Base-by-base conservation (phyloP, 2,888 invertebrate genomes). In the Andrena praecox region DNA sequence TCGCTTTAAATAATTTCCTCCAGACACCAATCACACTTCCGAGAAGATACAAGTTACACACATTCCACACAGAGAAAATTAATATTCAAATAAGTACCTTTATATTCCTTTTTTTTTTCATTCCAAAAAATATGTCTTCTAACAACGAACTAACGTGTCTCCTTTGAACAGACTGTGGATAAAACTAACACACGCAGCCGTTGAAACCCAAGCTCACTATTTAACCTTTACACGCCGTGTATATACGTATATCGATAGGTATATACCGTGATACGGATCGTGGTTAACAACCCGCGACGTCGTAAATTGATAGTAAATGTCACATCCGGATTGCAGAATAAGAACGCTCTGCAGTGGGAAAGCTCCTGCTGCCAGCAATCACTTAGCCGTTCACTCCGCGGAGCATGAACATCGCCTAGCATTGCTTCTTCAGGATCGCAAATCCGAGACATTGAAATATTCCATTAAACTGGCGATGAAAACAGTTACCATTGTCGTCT, bases 261-360 rank as follows among this genome's bases (percentile, higher is more conserved):
- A 48, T 77, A 80, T 80, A 72, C 67, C 84, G 77, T 20, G 29
- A 71, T 68, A 80, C 82, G 85, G 88, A 89, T 90, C 85, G 88
- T 87, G 91, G 87, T 92, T 92, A 92, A 92, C 90, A 90, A 89
- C 82, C 89, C 87, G 89, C 88, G 88, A 89, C 90, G 87, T 91
- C 90, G 90, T 91, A 92, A 92, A 93, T 92, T 93, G 91, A 92
- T 91, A 91, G 91, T 91, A 91, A 93, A 92, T 90, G 92, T 92
- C 91, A 91, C 89, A 89, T 91, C 88, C 88, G 91, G 89, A 90
- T 92, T 89, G 88, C 78, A 85, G 90, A 91, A 91, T 90, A 90
- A 91, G 88, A 90, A 90, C 89, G 90, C 86, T 77, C 80, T 79
- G 77, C 80, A 76, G 82, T 79, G 86, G 87, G 80, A 80, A 85